Conservation (phyloP, 2,888 invertebrate species). For the Panzeria rudis region DNA sequence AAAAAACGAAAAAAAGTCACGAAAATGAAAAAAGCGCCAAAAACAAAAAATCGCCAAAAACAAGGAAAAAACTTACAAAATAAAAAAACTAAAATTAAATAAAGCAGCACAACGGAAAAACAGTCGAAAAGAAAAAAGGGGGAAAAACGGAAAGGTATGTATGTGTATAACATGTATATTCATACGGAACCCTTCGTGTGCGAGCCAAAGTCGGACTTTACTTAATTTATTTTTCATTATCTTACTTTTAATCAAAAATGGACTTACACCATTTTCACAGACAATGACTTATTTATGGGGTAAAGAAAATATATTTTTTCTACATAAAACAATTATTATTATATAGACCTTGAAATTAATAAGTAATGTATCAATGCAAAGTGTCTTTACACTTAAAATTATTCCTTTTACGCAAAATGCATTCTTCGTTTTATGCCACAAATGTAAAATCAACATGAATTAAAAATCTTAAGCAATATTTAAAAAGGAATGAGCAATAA, state of each 20-base stretch:
- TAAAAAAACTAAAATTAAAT: no score
- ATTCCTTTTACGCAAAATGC: neutral
- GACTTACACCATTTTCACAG: neutral
- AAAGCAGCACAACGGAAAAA: no score
- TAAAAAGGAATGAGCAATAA: no score
- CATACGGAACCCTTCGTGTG: no score
- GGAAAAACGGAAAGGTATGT: no score
- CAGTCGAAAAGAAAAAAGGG: no score
- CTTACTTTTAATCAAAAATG: neutral
- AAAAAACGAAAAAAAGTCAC: no score
- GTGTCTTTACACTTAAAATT: neutral
- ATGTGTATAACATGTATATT: no score
- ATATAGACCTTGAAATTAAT: slow-evolving; percentile 33
- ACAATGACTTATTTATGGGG: neutral
- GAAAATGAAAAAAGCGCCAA: no score
- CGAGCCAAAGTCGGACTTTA: no score
- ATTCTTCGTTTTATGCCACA: neutral
- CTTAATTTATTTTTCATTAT: neutral
- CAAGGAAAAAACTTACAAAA: no score
- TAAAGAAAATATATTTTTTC: neutral
- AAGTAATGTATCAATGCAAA: slow-evolving; percentile 17
- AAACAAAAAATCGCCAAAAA: no score
- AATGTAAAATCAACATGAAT: neutral
- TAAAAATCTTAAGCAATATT: neutral
- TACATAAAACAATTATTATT: slow-evolving; percentile 16